A percentile compares a stretch with the other conserved stretches of the same genome.
Evolutionary conservation across 2,113 vertebrate genomes (phyloP).

Genomic region (Rhineura floridana): DNA sequence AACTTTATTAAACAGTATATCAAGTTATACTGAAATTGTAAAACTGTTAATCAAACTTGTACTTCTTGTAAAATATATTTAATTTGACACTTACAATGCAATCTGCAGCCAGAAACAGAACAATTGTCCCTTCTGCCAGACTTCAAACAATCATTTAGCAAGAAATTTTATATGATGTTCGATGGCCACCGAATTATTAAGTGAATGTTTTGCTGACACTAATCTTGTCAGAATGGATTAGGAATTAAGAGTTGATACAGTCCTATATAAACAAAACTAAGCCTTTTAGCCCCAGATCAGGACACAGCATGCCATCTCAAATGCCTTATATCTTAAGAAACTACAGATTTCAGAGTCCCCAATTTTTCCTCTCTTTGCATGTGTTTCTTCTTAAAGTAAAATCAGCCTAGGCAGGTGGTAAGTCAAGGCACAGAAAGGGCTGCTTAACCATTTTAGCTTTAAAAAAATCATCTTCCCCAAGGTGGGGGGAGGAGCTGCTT

Average conservation of each 20-base stretch:
- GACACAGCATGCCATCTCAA: not conserved
- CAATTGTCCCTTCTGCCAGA: not conserved
- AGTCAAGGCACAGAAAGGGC: not conserved
- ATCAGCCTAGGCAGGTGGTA: not conserved
- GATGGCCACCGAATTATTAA: constrained; percentile 1
- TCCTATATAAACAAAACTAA: constrained; percentile 14
- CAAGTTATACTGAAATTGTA: not conserved
- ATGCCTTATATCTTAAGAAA: not conserved
- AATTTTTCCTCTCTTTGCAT: not conserved
- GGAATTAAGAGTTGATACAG: not conserved
- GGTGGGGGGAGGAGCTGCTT: not conserved
- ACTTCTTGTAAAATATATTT: not conserved
- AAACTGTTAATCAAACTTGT: not conserved
- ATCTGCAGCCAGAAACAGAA: not conserved
- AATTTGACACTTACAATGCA: not conserved
- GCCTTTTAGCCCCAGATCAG: not conserved
- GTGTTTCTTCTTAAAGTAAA: not conserved
- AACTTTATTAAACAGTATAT: no score
- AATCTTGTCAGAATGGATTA: constrained; percentile 6
- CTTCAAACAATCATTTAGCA: not conserved
- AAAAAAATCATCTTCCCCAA: not conserved
- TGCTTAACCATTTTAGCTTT: not conserved
- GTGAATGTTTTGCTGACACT: not conserved
- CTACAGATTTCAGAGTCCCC: not conserved
- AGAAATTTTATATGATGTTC: not conserved